Evolutionary conservation across 2,797 vertebrate genomes (phyloP), one percentile per base, ranked within the genome.

Genomic region (Apogon hyalosoma): DNA sequence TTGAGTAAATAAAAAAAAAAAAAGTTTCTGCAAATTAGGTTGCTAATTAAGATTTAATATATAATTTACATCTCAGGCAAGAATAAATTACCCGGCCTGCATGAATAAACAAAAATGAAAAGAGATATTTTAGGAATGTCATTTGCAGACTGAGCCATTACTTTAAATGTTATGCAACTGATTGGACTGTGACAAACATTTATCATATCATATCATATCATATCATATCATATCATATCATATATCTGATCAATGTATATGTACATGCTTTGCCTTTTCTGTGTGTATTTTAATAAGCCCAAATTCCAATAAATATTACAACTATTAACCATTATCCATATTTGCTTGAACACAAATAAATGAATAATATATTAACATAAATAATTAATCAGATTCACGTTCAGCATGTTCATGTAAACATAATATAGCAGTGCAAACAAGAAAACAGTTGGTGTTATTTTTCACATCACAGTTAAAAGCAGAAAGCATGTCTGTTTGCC

Each of bases 101-200:
- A 45, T 8, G 24, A 67, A 69, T 24, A 15, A 63, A 43, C 31
- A 48, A 24, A 51, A 54, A 62, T 31, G 45, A 58, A 57, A 42
- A 11, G 3, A 48, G 42, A 50, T 66, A 58, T 67, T 69, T 73
- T 31, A 46, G 65, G 54, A 41, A 56, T 13, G 38, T 40, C n/a
- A 61, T 16, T 38, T 38, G 36, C 15, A 43, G 53, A 49, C 10
- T 19, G 13, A 53, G 43, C 21, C 45, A 40, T 6, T 7, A 16
- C 41, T 75, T 51, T 1, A 15, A 40, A 58, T 62, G 52, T 79
- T 63, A 48, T 1, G 2, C 40, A 45, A 65, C 3, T 14, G 28
- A 59, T 52, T 59, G 40, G 19, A 28, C 18, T 53, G 14, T 1
- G 5, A 59, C 57, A 69, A 64, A 43, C 24, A 39, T 15, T 38